phyloP scores from a whole-genome alignment of 2,113 vertebrate species.

The Pomatorhinus ruficollis region DNA sequence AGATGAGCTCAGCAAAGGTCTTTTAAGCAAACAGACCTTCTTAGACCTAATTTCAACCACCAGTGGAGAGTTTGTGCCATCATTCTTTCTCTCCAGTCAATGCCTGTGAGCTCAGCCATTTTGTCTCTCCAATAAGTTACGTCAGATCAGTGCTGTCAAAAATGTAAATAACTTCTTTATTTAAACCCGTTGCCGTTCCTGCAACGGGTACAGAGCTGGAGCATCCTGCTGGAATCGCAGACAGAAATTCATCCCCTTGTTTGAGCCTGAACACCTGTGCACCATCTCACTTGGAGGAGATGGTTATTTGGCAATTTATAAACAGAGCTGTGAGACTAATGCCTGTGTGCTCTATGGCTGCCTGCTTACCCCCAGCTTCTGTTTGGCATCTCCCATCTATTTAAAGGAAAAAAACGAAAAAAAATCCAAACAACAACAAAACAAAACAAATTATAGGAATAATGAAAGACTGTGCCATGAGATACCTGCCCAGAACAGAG shows the following conservation, averaged over 20 bases:
- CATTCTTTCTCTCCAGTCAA: background rate
- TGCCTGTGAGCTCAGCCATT: background rate
- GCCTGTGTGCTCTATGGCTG: background rate
- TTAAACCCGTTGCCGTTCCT: background rate
- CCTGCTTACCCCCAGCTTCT: background rate
- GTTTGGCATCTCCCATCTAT: background rate
- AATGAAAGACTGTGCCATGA: constrained; percentile 14
- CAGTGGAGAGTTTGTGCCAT: background rate
- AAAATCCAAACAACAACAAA: background rate
- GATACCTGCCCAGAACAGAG: constrained; percentile 10
- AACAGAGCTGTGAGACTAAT: background rate
- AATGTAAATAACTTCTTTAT: constrained; percentile 1
- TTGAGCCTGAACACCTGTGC: background rate
- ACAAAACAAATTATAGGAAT: background rate
- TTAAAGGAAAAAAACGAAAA: background rate
- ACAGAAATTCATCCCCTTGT: background rate
- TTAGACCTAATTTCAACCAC: background rate
- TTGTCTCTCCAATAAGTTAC: background rate
- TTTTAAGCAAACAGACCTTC: background rate
- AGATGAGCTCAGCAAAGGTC: constrained; percentile 44
- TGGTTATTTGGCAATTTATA: background rate
- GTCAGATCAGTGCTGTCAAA: background rate
- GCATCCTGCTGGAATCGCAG: background rate
- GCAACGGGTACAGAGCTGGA: fast-evolving
- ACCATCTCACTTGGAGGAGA: background rate